A percentile compares a stretch with the other conserved stretches of the same genome.
These are phyloP conservation scores for Cryptus viduatorius DNA, from an alignment of 2,888 invertebrate genomes.

Conservation along the genomic window DNA sequence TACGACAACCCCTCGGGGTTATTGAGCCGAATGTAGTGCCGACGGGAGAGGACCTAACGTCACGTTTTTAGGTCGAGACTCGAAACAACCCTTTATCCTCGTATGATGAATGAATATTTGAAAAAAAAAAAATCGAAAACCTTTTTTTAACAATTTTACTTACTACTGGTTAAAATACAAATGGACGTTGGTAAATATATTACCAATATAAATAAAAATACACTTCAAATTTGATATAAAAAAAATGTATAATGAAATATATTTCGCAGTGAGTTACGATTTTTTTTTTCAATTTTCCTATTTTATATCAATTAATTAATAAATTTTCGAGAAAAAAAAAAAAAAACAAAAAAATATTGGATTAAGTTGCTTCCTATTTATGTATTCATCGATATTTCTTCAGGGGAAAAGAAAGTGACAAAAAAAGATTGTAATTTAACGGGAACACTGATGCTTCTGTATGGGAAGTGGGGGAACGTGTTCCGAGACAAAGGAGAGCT, in stretches of 20 bases:
- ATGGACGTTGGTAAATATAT: no score
- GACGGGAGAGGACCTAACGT: slow-evolving; percentile 4
- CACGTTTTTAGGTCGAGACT: slow-evolving; percentile 32
- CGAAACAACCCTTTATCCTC: neutral
- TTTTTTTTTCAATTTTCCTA: no score
- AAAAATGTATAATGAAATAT: no score
- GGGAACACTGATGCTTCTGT: neutral
- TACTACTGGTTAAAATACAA: no score
- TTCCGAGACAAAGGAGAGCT: slow-evolving; percentile 43
- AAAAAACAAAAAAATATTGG: no score
- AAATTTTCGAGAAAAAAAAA: no score
- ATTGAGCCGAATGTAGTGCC: neutral
- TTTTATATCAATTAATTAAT: neutral
- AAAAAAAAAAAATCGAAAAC: slow-evolving; percentile 2
- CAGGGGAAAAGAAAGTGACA: neutral
- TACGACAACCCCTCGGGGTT: neutral
- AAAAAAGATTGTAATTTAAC: slow-evolving; percentile 2
- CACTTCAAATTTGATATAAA: no score
- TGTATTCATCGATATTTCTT: neutral
- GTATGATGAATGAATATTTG: slow-evolving; percentile 1
- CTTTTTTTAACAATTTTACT: neutral
- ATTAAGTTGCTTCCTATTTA: neutral
- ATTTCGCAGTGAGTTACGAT: no score
- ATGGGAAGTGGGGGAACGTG: slow-evolving; percentile 45
- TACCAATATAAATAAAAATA: no score